Evolutionary conservation across 2,797 vertebrate genomes (phyloP).

Genomic region (Gymnocypris eckloni): DNA sequence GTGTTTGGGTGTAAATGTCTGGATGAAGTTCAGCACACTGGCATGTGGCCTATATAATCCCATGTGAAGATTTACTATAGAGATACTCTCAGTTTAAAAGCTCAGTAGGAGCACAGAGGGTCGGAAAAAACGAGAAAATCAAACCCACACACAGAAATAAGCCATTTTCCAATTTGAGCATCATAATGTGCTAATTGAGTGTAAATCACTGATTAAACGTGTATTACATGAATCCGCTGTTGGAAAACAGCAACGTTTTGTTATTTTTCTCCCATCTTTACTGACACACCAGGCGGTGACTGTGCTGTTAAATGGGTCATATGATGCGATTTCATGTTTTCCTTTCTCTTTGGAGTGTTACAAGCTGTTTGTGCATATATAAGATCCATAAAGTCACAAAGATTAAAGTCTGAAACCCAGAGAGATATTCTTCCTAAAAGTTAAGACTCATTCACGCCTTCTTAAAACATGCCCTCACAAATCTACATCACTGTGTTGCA

Average conservation of each 20-base stretch:
- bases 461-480: background rate
- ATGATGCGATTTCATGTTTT: background rate
- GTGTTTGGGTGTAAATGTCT: slow-evolving; percentile 28
- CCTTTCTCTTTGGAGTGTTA: background rate
- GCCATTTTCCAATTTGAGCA: slow-evolving; percentile 9
- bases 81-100: background rate
- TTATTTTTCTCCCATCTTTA: background rate
- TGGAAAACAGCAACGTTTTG: background rate
- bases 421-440: background rate
- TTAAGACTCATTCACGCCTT: background rate
- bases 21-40: background rate
- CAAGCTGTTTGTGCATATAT: background rate
- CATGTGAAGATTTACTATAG: slow-evolving; percentile 17
- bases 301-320: background rate
- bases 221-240: slow-evolving; percentile 25
- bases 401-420: background rate
- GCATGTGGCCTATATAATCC: slow-evolving; percentile 29
- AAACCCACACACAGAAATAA: background rate
- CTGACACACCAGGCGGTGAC: background rate
- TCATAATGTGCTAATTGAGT: slow-evolving; percentile 23
- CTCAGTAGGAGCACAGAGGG: slow-evolving; percentile 34
- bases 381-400: background rate
- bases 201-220: slow-evolving; percentile 25
- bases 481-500: background rate
- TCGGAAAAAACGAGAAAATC: slow-evolving; percentile 24